Base-by-base conservation (phyloP, 2,888 invertebrate genomes). In the Leptura quadrifasciata region DNA sequence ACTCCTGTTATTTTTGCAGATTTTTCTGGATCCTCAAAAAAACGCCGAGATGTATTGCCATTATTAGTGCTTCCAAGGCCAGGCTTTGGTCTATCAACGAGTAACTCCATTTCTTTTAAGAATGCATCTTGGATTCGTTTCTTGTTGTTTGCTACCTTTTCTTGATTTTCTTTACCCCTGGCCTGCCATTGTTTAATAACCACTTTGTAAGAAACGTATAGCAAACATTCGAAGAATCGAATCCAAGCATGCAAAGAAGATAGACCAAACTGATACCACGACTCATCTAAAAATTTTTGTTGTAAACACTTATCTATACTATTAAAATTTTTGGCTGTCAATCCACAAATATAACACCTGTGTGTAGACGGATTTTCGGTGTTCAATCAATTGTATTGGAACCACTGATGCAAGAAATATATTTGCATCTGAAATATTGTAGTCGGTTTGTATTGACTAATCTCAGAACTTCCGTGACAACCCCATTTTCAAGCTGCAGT, bases 21-120 rank as follows among this genome's bases (percentile, higher is more conserved):
- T 18, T 31, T 18, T 27, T 64, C 39, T 20, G 79, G 55, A 70
- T 80, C 73, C 27, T 61, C 67, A 73, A 83, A 60, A 75, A 83
- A 83, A 18, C 77, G 68, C 6, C 81, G 72, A 57, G 80, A 76
- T 20, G 79, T 81, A 35, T 82, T 83, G 2, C 82, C 80, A 55
- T 80, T 78, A 72, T 83, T 82, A 15, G 74, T 77, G 52, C 70
- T 81, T 2, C 80, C 80, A 55, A 69, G 77, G 2, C 76, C 80
- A 12, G 74, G 80, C 72, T n/a, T n/a, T n/a, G n/a, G n/a, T n/a
- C 68, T 55, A 55, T 82, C 83, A 6, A 81, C 75, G 21, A 57
- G 20, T 21, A 75, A 55, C 4, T 58, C 64, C 65, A 71, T 64
- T 65, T 71, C 35, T 20, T 17, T 21, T 54, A 18, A 15, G 17